phyloP scores from a whole-genome alignment of 2,888 invertebrate species.

The Phasia obesa region DNA sequence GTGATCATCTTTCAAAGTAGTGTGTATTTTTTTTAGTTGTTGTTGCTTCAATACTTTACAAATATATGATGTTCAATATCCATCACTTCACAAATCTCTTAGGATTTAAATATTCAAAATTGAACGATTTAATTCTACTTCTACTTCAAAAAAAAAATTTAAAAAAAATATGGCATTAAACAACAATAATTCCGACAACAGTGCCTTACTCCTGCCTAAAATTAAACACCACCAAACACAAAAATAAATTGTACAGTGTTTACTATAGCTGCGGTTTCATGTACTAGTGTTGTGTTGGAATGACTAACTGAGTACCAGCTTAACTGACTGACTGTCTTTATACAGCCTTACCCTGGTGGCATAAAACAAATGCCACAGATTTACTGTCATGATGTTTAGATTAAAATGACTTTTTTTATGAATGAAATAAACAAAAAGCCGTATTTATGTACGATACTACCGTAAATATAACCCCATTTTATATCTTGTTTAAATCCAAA shows the following conservation, averaged over 20 bases:
- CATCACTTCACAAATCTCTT: constrained; percentile 39
- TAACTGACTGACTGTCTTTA: neutral
- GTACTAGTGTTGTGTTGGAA: neutral
- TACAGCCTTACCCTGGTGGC: constrained; percentile 1
- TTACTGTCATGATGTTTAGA: constrained; percentile 63
- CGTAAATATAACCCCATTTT: constrained; percentile 57
- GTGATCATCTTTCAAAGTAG: neutral
- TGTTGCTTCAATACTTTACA: neutral
- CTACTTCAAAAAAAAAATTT: neutral
- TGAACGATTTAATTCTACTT: constrained; percentile 13
- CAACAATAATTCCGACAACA: constrained; percentile 3
- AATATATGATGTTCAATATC: neutral
- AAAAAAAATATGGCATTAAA: neutral
- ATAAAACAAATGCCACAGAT: constrained; percentile 42
- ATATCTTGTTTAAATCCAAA: constrained; percentile 52
- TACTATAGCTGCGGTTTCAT: constrained; percentile 20
- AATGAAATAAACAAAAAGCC: constrained; percentile 27
- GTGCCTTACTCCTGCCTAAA: constrained; percentile 22
- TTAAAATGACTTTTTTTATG: constrained; percentile 60
- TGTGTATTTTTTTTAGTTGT: neutral
- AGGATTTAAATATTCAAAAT: constrained; percentile 42
- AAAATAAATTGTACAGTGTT: constrained; percentile 12
- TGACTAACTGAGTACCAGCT: neutral
- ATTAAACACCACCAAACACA: constrained; percentile 8
- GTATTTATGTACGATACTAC: neutral